Evolutionary conservation across 2,888 invertebrate genomes (phyloP).

Genomic region (Lacanobia wlatinum): DNA sequence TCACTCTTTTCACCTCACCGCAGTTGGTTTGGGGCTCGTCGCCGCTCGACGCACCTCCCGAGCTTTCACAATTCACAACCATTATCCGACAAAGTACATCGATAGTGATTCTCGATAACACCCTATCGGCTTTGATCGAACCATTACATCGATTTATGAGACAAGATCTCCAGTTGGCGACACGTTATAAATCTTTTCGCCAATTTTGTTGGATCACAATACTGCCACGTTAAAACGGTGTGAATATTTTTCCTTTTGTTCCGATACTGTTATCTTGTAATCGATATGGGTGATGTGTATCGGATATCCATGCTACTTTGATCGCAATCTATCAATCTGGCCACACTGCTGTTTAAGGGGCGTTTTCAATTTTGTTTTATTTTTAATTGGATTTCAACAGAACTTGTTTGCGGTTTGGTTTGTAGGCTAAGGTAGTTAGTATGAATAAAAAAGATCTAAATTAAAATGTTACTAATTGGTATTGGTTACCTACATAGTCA

Average conservation of each 20-base stretch:
- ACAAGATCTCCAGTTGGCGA: conserved; percentile 78
- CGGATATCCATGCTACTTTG: conserved; percentile 65
- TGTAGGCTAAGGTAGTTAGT: conserved; percentile 53
- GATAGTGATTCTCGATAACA: conserved; percentile 77
- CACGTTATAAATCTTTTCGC: conserved; percentile 80
- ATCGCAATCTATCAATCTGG: conserved; percentile 60
- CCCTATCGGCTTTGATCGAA: conserved; percentile 78
- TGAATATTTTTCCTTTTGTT: conserved; percentile 70
- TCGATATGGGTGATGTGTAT: conserved; percentile 71
- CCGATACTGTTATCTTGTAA: conserved; percentile 71
- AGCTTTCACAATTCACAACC: conserved; percentile 85
- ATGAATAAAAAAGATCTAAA: conserved; percentile 48
- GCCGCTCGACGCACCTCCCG: conserved; percentile 65
- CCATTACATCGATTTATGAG: conserved; percentile 84
- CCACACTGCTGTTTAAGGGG: conserved; percentile 48
- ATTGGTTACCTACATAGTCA: conserved; percentile 44
- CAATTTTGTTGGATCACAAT: conserved; percentile 76
- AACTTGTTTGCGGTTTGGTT: conserved; percentile 50
- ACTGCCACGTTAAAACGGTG: conserved; percentile 66
- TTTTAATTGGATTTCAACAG: conserved; percentile 56
- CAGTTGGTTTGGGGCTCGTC: conserved; percentile 67
- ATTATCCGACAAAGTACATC: conserved; percentile 73
- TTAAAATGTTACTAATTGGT: conserved; percentile 54
- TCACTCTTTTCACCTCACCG: conserved; percentile 72
- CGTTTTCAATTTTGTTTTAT: conserved; percentile 55